phyloP scores from a whole-genome alignment of 2,888 invertebrate genomes.

The Thereva nobilitata region DNA sequence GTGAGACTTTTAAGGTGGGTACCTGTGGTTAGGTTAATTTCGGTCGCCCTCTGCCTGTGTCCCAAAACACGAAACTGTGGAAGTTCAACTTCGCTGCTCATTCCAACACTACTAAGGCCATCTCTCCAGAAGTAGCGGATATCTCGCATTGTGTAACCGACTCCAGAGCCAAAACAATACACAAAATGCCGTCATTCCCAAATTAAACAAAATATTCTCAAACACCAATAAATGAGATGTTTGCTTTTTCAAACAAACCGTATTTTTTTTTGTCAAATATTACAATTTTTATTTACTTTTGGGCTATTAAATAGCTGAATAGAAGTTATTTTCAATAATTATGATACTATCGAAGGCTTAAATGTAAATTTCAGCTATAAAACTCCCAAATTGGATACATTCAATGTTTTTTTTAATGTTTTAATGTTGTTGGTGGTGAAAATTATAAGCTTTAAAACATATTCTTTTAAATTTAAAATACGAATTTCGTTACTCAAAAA shows the following conservation, averaged over 20 bases:
- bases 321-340: neutral
- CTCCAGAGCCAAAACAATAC: conserved; percentile 60
- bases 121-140: conserved; percentile 96
- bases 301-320: conserved; percentile 16
- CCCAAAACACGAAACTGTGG: conserved; percentile 97
- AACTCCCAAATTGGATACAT: conserved; percentile 3
- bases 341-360: too few species aligned
- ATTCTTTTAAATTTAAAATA: neutral
- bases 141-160: conserved; percentile 98
- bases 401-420: too few species aligned
- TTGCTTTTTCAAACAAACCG: conserved; percentile 26
- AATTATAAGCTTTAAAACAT: too few species aligned
- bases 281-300: neutral
- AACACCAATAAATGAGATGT: conserved; percentile 38
- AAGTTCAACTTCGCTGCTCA: conserved; percentile 93
- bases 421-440: too few species aligned
- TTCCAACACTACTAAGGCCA: conserved; percentile 90
- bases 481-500: neutral
- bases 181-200: conserved; percentile 53
- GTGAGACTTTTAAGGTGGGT: conserved; percentile 60
- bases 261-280: neutral
- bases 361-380: conserved; percentile 2
- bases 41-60: conserved; percentile 91
- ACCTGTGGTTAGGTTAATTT: conserved; percentile 96
- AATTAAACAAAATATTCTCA: conserved; percentile 43